Conservation (phyloP, 2,797 vertebrate genomes). For the Bufotes viridis region DNA sequence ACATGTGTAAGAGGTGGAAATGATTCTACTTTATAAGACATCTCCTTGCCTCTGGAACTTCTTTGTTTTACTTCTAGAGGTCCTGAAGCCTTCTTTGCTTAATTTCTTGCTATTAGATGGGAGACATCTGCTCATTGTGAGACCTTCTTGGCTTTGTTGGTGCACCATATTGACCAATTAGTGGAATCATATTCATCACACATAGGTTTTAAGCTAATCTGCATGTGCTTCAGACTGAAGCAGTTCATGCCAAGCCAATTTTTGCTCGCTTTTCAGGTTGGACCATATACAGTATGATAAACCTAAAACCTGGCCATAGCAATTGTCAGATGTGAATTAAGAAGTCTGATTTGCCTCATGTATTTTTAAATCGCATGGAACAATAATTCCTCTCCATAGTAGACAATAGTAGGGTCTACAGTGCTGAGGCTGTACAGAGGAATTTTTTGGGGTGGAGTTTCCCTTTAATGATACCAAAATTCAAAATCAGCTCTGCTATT, state of each 20-base stretch:
- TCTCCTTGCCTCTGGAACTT: background rate
- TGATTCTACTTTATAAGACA: background rate
- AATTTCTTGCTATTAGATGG: background rate
- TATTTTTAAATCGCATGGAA: no score
- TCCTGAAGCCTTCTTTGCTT: background rate
- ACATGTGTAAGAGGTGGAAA: background rate
- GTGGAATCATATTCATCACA: background rate
- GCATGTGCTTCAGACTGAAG: no score
- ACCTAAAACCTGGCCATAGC: background rate
- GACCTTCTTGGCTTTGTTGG: background rate
- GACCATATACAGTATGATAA: background rate
- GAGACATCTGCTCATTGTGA: background rate
- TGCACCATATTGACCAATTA: background rate
- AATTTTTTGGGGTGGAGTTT: no score
- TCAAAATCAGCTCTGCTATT: background rate
- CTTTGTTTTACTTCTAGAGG: background rate
- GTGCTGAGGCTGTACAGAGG: no score
- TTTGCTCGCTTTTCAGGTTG: background rate
- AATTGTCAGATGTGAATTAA: no score
- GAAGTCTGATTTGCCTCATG: no score
- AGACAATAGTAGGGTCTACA: no score
- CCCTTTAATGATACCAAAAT: background rate
- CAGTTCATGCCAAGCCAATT: background rate
- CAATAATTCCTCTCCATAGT: no score
- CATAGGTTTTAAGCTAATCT: background rate